Conservation (phyloP, 2,797 vertebrate species). For the Microcaecilia unicolor region DNA sequence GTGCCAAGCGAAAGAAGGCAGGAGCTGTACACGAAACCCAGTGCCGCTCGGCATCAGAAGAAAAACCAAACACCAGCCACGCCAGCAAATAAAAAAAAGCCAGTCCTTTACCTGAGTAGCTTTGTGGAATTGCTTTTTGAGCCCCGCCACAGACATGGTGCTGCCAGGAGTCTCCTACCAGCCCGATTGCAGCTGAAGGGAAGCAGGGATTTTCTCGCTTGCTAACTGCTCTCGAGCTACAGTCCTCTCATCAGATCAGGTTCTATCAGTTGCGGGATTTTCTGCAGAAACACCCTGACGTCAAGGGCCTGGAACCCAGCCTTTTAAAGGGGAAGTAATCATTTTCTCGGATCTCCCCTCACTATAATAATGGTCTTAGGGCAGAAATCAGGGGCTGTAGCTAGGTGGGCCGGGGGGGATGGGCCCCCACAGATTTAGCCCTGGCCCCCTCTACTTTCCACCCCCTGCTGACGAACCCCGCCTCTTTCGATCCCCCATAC, state of each 20-base stretch:
- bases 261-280: conserved; percentile 9
- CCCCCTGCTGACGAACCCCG: no score
- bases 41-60: neutral
- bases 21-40: neutral
- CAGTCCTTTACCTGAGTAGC: conserved; percentile 75
- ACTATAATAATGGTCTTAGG: no score
- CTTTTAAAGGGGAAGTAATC: conserved; percentile 31
- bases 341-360: no score
- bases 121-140: conserved; percentile 93
- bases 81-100: no score
- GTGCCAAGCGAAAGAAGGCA: no score
- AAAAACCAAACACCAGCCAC: neutral
- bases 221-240: neutral
- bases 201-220: neutral
- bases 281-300: conserved; percentile 51
- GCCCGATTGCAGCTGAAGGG: neutral
- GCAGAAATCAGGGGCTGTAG: no score
- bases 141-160: conserved; percentile 79
- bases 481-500: no score
- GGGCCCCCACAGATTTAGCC: no score
- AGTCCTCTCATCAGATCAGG: neutral
- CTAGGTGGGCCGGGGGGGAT: no score
- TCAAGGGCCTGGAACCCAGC: conserved; percentile 32
- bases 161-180: neutral
- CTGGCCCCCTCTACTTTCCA: no score